A percentile compares a stretch with the other conserved stretches of the same genome.
phyloP scores from a whole-genome alignment of 2,797 vertebrate genomes.

The Spinibarbus caldwelli region DNA sequence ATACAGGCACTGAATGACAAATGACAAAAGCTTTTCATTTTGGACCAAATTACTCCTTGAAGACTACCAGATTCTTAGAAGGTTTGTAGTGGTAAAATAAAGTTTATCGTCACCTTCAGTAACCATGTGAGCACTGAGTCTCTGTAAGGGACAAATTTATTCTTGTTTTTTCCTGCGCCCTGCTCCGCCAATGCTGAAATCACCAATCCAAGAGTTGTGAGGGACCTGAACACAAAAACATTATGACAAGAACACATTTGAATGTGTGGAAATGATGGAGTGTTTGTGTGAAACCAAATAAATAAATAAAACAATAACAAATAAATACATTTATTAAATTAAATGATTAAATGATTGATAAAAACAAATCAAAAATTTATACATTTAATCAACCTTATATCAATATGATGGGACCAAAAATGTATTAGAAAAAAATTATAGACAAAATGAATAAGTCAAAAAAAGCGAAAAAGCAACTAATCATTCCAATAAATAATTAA shows the following conservation, averaged over 20 bases:
- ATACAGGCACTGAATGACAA: background rate
- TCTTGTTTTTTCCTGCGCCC: conserved; percentile 83
- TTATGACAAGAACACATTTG: background rate
- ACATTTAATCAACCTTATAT: too few species aligned
- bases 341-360: background rate
- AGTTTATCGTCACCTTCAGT: conserved; percentile 77
- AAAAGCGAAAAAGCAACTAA: too few species aligned
- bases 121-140: conserved; percentile 93
- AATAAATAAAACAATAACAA: background rate
- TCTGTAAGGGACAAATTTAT: conserved; percentile 91
- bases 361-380: background rate
- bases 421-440: too few species aligned
- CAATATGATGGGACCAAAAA: too few species aligned
- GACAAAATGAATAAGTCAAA: too few species aligned
- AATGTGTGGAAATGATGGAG: background rate
- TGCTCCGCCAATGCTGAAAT: conserved; percentile 83
- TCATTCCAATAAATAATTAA: background rate
- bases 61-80: background rate
- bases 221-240: conserved; percentile 70
- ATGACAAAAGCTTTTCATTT: background rate
- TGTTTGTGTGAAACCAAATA: background rate
- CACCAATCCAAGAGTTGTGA: conserved; percentile 80
- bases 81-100: background rate
- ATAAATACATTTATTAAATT: background rate
- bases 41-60: background rate